These are phyloP conservation scores for Drosophila azteca DNA, from an alignment of 1,140 invertebrate species.

Conservation along the genomic window DNA sequence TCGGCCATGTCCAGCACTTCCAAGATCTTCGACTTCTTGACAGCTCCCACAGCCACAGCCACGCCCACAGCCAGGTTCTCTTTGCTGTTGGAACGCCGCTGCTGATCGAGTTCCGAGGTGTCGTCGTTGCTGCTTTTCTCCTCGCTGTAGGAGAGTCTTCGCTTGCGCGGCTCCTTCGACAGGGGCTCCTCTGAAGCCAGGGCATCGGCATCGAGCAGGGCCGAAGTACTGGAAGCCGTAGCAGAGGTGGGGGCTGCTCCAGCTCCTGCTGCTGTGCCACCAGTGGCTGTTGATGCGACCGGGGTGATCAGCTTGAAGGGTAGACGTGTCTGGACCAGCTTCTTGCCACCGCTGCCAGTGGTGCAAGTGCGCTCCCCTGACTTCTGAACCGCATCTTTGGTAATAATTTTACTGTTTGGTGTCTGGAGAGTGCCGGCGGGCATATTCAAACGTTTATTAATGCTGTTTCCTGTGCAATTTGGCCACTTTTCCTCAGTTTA, in stretches of 20 bases:
- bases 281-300: constrained; percentile 1
- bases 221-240: not conserved
- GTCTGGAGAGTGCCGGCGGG: constrained; percentile 63
- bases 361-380: constrained; percentile 48
- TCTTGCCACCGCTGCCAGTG: constrained; percentile 69
- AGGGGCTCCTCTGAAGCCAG: constrained; percentile 14
- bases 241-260: not conserved
- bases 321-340: constrained; percentile 82
- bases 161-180: constrained; percentile 58
- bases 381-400: constrained; percentile 42
- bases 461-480: not conserved
- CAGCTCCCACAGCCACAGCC: constrained; percentile 3
- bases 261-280: constrained; percentile 10
- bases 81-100: constrained; percentile 63
- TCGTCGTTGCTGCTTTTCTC: constrained; percentile 56
- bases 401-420: constrained; percentile 33
- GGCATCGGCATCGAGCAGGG: not conserved
- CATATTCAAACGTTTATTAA: constrained; percentile 38
- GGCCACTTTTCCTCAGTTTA: constrained; percentile 5
- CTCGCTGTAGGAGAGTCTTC: constrained; percentile 62
- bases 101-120: constrained; percentile 8
- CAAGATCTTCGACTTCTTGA: constrained; percentile 54
- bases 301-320: constrained; percentile 79
- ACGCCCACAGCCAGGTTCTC: constrained; percentile 47
- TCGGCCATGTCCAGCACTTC: constrained; percentile 14